Evolutionary conservation across 2,113 vertebrate species (phyloP), one percentile per base, ranked within the genome.

Genomic region (Hippotragus niger): DNA sequence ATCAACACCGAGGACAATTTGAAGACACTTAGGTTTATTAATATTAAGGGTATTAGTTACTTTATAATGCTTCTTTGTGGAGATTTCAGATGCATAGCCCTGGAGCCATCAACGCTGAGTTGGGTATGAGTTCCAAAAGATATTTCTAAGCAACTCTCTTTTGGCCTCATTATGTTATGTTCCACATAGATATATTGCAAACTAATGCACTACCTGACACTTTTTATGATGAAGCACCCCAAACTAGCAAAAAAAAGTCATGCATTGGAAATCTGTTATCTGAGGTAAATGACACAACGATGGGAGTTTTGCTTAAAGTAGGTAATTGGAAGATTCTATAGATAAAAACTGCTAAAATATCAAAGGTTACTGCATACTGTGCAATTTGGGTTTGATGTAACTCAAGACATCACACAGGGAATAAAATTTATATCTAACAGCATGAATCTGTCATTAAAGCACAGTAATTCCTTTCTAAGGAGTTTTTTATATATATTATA

Each of bases 161-260:
- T 52, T 96, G 71, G 80, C 45, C 50, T 97, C 88, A 93, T 74
- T 78, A 27, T 64, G 83, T 62, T 97, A 19, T 31, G 57, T 67
- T 90, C 86, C 62, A 71, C 16, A 88, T 23, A 88, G 81, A 97
- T 33, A 50, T 7, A 62, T 1, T 95, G 4, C 29, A 90, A 43
- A 40, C 45, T 84, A 76, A 93, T 87, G 45, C 2, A 76, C 43
- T 57, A 90, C 11, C 91, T 85, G 43, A 86, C 53, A 62, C 47
- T 97, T 96, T 92, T 91, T 89, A 93, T 97, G 95, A 97, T 97
- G 94, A 97, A 97, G 90, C 82, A 95, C 45, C 89, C 96, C 71
- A 80, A 29, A 94, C 11, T 36, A 93, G 57, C 23, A 58, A 95
- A 88, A 88, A 88, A 71, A 8, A 93, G 29, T 36, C 45, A 71